Evolutionary conservation across 2,113 vertebrate species (phyloP).

Genomic region (Caranx melampygus): DNA sequence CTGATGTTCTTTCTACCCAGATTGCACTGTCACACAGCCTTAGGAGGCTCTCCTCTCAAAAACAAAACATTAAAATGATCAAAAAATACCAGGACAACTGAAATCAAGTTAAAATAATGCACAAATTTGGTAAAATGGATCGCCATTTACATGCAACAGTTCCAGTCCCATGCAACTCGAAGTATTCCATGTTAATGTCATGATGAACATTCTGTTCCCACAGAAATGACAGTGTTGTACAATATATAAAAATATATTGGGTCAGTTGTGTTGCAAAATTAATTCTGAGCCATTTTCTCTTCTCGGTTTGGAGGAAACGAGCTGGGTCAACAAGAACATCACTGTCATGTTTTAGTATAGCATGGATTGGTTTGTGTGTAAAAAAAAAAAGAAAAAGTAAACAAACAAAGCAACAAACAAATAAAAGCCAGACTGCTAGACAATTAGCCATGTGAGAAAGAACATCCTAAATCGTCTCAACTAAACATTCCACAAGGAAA

Average conservation of each 20-base stretch:
- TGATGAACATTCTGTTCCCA: constrained; percentile 60
- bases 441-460: constrained; percentile 75
- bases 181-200: constrained; percentile 64
- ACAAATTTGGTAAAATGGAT: constrained; percentile 73
- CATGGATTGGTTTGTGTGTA: constrained; percentile 41
- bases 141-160: constrained; percentile 81
- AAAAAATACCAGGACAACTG: constrained; percentile 61
- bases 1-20: constrained; percentile 82
- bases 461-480: constrained; percentile 78
- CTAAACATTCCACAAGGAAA: constrained; percentile 78
- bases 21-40: constrained; percentile 82
- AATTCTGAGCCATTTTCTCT: constrained; percentile 65
- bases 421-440: constrained; percentile 71
- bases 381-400: constrained; percentile 22
- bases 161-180: constrained; percentile 79
- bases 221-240: constrained; percentile 71
- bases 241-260: constrained; percentile 73
- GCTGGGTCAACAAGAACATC: constrained; percentile 28
- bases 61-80: constrained; percentile 47
- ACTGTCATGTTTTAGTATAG: constrained; percentile 43
- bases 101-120: constrained; percentile 73
- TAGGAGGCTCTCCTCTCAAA: constrained; percentile 57
- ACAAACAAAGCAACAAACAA: constrained; percentile 49
- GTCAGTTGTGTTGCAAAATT: constrained; percentile 55
- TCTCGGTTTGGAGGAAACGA: constrained; percentile 56